These are phyloP conservation scores for Rhagoletis zephyria DNA, from an alignment of 1,140 invertebrate species.

Conservation along the genomic window DNA sequence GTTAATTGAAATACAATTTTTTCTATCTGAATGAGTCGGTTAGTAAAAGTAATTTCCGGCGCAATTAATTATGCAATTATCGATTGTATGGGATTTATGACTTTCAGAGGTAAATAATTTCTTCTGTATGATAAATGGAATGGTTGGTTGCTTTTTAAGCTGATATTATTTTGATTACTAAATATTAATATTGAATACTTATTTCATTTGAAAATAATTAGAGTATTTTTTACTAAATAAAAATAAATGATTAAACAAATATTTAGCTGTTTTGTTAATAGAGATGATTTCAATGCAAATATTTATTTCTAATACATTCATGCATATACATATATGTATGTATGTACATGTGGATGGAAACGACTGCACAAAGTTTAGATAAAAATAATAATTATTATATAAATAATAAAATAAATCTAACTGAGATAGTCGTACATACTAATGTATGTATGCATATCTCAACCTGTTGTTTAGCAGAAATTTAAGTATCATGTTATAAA, in stretches of 20 bases:
- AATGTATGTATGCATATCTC: too few species aligned
- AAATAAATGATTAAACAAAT: constrained; percentile 1
- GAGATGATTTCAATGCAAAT: background rate
- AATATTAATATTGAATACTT: constrained; percentile 42
- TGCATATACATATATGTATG: too few species aligned
- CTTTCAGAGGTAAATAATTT: background rate
- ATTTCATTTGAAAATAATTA: background rate
- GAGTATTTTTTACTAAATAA: background rate
- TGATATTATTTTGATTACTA: background rate
- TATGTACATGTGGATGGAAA: too few species aligned
- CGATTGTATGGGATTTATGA: constrained; percentile 37
- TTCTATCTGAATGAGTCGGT: background rate
- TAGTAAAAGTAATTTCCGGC: constrained; percentile 50
- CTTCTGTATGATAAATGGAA: background rate
- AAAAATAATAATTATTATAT: too few species aligned
- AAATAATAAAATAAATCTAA: too few species aligned
- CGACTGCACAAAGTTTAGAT: too few species aligned
- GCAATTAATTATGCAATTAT: constrained; percentile 50
- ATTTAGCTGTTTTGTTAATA: background rate
- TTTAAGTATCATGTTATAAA: too few species aligned
- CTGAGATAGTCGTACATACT: too few species aligned
- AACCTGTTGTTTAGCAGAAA: too few species aligned
- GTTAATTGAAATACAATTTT: constrained; percentile 43
- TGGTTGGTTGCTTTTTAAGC: background rate
- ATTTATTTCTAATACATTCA: background rate